Conservation (phyloP, 2,113 vertebrate genomes). For the Zosterops pallidus region DNA sequence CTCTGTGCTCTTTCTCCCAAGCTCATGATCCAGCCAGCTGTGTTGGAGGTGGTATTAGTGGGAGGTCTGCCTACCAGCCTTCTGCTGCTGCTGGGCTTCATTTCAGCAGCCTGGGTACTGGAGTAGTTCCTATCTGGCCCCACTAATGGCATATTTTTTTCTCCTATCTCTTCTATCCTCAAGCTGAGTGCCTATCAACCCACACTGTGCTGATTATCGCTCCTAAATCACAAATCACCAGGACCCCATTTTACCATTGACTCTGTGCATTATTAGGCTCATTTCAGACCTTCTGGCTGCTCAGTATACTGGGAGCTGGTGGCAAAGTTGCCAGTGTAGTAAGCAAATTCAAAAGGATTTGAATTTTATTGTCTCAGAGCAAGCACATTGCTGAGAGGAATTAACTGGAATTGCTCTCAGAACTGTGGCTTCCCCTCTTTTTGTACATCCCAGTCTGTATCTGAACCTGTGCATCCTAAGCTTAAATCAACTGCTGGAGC, state of each 20-base stretch:
- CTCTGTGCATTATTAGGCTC: background rate
- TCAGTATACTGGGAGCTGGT: background rate
- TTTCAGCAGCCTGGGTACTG: background rate
- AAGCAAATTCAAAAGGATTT: background rate
- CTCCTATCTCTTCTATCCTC: background rate
- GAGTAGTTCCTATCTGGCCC: background rate
- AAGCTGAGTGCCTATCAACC: background rate
- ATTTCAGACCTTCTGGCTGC: slow-evolving; percentile 31
- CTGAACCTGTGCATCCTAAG: background rate
- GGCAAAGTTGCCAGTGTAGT: background rate
- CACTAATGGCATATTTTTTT: background rate
- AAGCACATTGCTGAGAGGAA: background rate
- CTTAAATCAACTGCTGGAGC: background rate
- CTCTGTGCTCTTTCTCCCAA: background rate
- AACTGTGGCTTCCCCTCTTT: background rate
- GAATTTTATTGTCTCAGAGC: background rate
- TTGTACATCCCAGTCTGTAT: background rate
- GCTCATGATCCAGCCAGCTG: background rate
- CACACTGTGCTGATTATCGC: background rate
- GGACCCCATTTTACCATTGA: background rate
- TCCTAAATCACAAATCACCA: background rate
- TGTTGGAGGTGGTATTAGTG: background rate
- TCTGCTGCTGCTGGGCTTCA: background rate
- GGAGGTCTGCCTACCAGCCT: background rate
- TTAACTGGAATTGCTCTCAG: background rate